Conservation (phyloP, 2,797 vertebrate species). For the Trichosurus vulpecula region DNA sequence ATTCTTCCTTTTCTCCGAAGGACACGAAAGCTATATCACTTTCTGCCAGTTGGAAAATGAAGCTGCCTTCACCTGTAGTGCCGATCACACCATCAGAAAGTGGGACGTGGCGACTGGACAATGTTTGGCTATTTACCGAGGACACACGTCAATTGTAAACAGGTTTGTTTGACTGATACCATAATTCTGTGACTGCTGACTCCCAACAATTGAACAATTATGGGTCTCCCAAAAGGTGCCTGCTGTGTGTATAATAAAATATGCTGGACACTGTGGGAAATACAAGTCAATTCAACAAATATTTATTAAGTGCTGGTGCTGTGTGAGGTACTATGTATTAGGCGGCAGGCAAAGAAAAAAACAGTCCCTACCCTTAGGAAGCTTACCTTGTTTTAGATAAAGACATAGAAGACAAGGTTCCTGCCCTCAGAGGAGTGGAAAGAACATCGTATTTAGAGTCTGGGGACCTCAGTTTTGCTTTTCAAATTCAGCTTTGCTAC, state of each 20-base stretch:
- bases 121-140: slow-evolving; percentile 86
- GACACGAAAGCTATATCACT: slow-evolving; percentile 88
- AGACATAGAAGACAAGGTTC: background rate
- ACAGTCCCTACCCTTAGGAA: background rate
- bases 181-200: background rate
- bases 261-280: background rate
- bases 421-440: fast-evolving
- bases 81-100: slow-evolving; percentile 86
- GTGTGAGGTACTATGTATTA: background rate
- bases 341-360: background rate
- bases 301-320: background rate
- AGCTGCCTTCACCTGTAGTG: slow-evolving; percentile 87
- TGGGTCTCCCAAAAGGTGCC: background rate
- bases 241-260: background rate
- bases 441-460: background rate
- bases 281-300: background rate
- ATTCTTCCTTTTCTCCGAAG: slow-evolving; percentile 64
- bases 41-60: slow-evolving; percentile 88
- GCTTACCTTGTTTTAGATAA: background rate
- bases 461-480: background rate
- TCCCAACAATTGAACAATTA: background rate
- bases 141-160: slow-evolving; percentile 89
- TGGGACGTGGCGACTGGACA: slow-evolving; percentile 87
- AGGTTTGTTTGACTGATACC: slow-evolving; percentile 77
- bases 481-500: background rate